phyloP scores from a whole-genome alignment of 2,113 vertebrate species.

The Porphyrio hochstetteri region DNA sequence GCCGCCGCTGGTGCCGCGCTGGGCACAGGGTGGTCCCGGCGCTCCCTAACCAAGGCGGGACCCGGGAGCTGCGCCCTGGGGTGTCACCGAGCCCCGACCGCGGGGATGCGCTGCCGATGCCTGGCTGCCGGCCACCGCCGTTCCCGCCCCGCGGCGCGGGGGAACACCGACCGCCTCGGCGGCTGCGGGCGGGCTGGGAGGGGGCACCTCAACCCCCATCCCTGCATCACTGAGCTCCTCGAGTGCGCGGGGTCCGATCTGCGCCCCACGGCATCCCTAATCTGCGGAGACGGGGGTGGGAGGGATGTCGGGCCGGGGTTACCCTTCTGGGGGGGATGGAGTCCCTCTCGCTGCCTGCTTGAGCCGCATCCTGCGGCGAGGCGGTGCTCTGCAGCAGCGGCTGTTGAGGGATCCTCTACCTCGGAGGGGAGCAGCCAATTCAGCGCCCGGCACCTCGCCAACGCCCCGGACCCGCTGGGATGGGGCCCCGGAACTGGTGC shows the following conservation, averaged over 20 bases:
- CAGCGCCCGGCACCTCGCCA: not conserved
- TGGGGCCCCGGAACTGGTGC: not conserved
- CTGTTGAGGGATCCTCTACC: not conserved
- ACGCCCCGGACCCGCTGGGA: not conserved
- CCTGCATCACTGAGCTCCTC: not conserved
- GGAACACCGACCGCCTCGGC: not conserved
- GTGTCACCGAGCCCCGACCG: not conserved
- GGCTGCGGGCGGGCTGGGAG: not conserved
- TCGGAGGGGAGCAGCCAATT: not conserved
- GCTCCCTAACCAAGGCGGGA: not conserved
- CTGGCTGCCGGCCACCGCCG: not conserved
- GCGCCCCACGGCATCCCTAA: not conserved
- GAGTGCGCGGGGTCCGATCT: not conserved
- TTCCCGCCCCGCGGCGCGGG: not conserved
- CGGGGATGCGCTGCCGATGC: not conserved
- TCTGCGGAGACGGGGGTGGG: not conserved
- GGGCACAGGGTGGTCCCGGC: not conserved
- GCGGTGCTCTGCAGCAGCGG: not conserved
- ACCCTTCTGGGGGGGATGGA: not conserved
- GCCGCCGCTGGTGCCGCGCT: rapidly evolving
- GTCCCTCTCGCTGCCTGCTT: not conserved
- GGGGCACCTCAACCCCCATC: not conserved
- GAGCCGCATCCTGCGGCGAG: not conserved
- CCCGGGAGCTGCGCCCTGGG: not conserved
- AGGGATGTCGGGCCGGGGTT: not conserved